Base-by-base conservation (phyloP, 2,888 invertebrate species). In the Thereva nobilitata region DNA sequence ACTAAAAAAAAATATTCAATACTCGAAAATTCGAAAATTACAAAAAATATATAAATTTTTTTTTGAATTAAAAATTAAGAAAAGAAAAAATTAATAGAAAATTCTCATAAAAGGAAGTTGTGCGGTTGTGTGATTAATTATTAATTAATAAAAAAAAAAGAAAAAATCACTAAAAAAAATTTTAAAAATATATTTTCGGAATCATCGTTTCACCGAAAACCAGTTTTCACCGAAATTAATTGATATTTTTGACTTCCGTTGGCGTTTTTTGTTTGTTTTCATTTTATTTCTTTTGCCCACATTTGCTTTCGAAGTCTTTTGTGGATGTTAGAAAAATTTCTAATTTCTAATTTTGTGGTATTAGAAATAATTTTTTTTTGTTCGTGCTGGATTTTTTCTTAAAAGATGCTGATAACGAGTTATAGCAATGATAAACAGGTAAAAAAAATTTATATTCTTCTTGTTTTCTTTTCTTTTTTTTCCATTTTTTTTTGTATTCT, bases 381-480 rank as follows among this genome's bases (percentile, higher is more conserved):
- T 47, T 37, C 38, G 47, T 45, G 47, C n/a, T 40, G 59, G 47
- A 47, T 49, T 59, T 45, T 37, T 44, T 44, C n/a, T n/a, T 4
- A 35, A 37, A 59, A 59, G 49, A 59, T 59, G 59, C 47, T 59
- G 59, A 59, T 59, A 59, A 59, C 59, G 9, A 49, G 47, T 49
- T 59, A 59, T 38, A 59, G 42, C n/a, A 59, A 49, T 59, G 59
- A 59, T 8, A 59, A 59, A 59, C 59, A 59, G 59, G 59, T 59
- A 23, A 23, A 23, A 23, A 23, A 23, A 23, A 23, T 23, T 23
- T 23, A 59, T 34, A 34, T 10, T 12, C 10, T 47, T 9, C 5
- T 5, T 47, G 1, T 47, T 6, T 47, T 10, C n/a, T n/a, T n/a
- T n/a, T n/a, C n/a, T n/a, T n/a, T n/a, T n/a, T n/a, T n/a, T n/a